Percentiles rank a stretch among this genome's conserved stretches.
Evolutionary conservation across 2,888 invertebrate species (phyloP).

Genomic region (Dicyrtomina minuta): DNA sequence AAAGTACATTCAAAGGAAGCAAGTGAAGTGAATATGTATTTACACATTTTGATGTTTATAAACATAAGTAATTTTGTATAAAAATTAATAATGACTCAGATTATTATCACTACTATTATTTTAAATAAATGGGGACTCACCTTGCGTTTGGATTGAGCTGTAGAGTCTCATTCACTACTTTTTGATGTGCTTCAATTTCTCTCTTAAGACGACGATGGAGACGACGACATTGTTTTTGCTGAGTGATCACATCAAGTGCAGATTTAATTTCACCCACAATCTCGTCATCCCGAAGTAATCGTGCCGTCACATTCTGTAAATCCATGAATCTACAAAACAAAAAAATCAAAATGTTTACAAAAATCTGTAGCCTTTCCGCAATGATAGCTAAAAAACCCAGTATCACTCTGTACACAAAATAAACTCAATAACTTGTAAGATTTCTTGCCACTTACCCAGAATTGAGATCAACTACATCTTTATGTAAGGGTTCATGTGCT

Average conservation of each 20-base stretch:
- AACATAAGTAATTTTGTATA: too few relatives aligned
- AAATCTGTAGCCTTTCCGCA: not conserved
- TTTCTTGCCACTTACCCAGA: slow-evolving; percentile 35
- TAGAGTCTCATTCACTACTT: not conserved
- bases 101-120: too few relatives aligned
- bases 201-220: slow-evolving; percentile 56
- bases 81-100: too few relatives aligned
- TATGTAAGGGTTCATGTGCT: slow-evolving; percentile 19
- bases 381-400: too few relatives aligned
- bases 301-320: slow-evolving; percentile 61
- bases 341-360: slow-evolving; percentile 1
- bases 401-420: too few relatives aligned
- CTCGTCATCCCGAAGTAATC: slow-evolving; percentile 60
- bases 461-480: slow-evolving; percentile 44
- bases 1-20: too few relatives aligned
- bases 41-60: too few relatives aligned
- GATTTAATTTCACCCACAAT: slow-evolving; percentile 60
- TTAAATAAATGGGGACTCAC: not conserved
- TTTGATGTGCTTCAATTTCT: slow-evolving; percentile 3
- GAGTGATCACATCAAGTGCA: slow-evolving; percentile 65
- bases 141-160: not conserved
- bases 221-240: slow-evolving; percentile 63
- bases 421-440: not conserved
- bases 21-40: too few relatives aligned
- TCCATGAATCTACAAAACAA: slow-evolving; percentile 39